Evolutionary conservation across 2,113 vertebrate species (phyloP).

Genomic region (Pantherophis guttatus): DNA sequence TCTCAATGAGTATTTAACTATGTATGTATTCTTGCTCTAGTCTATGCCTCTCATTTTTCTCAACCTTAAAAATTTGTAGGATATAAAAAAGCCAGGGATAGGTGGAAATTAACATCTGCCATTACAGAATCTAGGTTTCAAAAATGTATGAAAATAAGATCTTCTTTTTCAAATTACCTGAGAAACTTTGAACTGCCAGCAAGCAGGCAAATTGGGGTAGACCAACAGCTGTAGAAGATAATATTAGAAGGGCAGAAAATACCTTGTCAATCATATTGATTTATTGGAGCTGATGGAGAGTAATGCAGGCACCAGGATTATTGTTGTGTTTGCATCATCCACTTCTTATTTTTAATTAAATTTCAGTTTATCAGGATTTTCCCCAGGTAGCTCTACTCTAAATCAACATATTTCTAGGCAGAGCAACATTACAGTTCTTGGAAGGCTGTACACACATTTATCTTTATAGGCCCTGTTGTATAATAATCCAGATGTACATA

Average conservation of each 20-base stretch:
- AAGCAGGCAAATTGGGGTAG: slow-evolving; percentile 31
- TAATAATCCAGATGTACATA: neutral
- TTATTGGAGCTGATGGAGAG: neutral
- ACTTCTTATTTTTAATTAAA: neutral
- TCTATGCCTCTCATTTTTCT: too few relatives aligned
- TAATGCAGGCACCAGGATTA: neutral
- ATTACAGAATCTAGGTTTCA: neutral
- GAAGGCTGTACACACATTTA: neutral
- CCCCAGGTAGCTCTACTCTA: neutral
- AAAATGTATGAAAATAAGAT: slow-evolving; percentile 39
- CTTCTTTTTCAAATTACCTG: slow-evolving; percentile 1
- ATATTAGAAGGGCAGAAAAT: neutral
- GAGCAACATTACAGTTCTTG: neutral
- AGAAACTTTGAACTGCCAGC: slow-evolving; percentile 41
- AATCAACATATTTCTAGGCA: neutral
- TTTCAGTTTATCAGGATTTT: neutral
- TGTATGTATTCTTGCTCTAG: neutral
- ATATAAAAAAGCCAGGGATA: neutral
- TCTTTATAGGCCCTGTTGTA: neutral
- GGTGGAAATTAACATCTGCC: slow-evolving; percentile 7
- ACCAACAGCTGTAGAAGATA: neutral
- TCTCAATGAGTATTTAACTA: neutral
- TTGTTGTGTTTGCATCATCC: neutral
- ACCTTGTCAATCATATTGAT: neutral
- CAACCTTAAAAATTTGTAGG: neutral